phyloP scores from a whole-genome alignment of 2,797 vertebrate genomes.

The Rachycentron canadum region DNA sequence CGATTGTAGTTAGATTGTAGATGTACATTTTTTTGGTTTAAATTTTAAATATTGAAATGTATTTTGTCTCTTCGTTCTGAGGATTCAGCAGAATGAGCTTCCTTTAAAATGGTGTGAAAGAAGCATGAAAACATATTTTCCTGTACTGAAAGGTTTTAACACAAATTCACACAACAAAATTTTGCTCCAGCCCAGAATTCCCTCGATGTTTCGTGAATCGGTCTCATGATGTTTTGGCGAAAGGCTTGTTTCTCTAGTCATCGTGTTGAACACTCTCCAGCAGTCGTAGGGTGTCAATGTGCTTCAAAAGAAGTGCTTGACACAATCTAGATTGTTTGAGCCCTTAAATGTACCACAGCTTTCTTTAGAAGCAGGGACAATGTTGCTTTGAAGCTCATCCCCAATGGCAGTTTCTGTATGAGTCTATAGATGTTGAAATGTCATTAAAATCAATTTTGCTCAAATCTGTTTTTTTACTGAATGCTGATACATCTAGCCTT shows the following conservation, averaged over 20 bases:
- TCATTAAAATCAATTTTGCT: slow-evolving; percentile 42
- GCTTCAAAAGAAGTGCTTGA: slow-evolving; percentile 26
- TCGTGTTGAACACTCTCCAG: slow-evolving; percentile 26
- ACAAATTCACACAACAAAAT: slow-evolving; percentile 23
- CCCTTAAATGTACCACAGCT: slow-evolving; percentile 4
- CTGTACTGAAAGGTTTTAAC: slow-evolving; percentile 37
- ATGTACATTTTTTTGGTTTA: slow-evolving; percentile 13
- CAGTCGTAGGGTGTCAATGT: neutral
- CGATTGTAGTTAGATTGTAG: no score
- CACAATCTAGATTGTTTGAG: neutral
- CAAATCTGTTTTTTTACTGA: slow-evolving; percentile 50
- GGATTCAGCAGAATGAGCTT: slow-evolving; percentile 21
- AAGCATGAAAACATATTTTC: slow-evolving; percentile 31
- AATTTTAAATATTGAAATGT: slow-evolving; percentile 12
- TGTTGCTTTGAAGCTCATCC: slow-evolving; percentile 22
- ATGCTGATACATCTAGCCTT: slow-evolving; percentile 19
- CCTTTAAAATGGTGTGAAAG: slow-evolving; percentile 24
- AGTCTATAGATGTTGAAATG: slow-evolving; percentile 37
- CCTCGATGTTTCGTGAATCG: slow-evolving; percentile 15
- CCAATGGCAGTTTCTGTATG: neutral
- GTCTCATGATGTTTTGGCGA: slow-evolving; percentile 20
- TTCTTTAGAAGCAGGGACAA: slow-evolving; percentile 22
- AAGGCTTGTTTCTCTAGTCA: slow-evolving; percentile 27
- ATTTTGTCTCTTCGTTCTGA: slow-evolving; percentile 7
- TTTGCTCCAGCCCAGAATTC: slow-evolving; percentile 22